Evolutionary conservation across 2,888 invertebrate genomes (phyloP), one percentile per base, ranked within the genome.

Genomic region (Catonia carolina): DNA sequence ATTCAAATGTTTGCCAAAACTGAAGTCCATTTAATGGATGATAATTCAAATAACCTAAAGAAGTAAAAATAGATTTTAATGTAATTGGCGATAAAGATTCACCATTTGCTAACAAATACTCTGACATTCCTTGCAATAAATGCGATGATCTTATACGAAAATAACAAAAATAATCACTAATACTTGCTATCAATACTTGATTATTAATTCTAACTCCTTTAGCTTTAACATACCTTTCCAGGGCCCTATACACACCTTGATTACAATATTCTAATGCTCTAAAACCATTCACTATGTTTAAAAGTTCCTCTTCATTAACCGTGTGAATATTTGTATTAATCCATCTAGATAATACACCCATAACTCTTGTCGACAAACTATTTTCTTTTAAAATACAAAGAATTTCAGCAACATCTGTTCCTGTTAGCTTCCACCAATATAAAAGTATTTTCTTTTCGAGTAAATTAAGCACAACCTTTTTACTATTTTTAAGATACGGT

Each of bases 41-140:
- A 69, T 77, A 81, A 68, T 78, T 74, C 36, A 87, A 72, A 62
- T 74, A 74, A 7, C 85, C 86, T 70, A 80, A 82, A 1, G 82
- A 76, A 61, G 75, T 75, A 52, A 85, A 71, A 49, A 84, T 74
- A 1, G 77, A 75, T 61, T 78, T 78, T 10, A 83, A 66, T 64
- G 79, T 77, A 56, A 75, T 73, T 1, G 78, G 70, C 41, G 80
- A 76, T 48, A 84, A 71, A 54, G 71, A 65, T 10, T 67, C 65
- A 2, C 72, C 73, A 58, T 81, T 73, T 7, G 67, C 70, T 1
- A 77, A 68, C 66, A 84, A 78, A 67, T 79, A 83, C 61, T 78
- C 71, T 58, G 78, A 77, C 59, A 81, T 80, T 33, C 74, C 75
- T 59, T 81, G 76, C 23, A 86, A 69, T 62, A 86, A 79, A 18